Percentiles rank a stretch among this genome's conserved stretches.
phyloP scores from a whole-genome alignment of 2,888 invertebrate species.

The Drosophila meridionalis region DNA sequence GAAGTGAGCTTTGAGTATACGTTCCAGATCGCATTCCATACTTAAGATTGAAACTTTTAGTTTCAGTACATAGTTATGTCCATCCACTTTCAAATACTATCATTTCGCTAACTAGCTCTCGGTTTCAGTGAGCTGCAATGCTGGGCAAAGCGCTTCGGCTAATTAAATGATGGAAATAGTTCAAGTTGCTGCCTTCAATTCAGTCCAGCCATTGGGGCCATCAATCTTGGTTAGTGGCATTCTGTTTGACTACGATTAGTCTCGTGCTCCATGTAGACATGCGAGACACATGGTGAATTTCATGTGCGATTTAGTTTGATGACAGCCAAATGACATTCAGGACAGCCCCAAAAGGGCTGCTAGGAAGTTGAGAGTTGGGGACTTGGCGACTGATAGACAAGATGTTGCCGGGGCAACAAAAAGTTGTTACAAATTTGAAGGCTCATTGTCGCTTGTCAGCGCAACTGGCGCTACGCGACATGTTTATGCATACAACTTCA shows the following conservation, averaged over 20 bases:
- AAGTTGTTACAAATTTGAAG: slow-evolving; percentile 69
- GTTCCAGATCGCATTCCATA: not conserved
- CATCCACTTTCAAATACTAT: not conserved
- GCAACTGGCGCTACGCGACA: slow-evolving; percentile 74
- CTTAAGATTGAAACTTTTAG: not conserved
- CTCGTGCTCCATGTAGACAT: slow-evolving; percentile 13
- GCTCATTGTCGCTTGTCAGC: slow-evolving; percentile 77
- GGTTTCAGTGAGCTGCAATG: slow-evolving; percentile 16
- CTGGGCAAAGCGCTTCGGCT: slow-evolving; percentile 35
- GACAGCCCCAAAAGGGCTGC: slow-evolving; percentile 35
- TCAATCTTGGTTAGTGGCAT: slow-evolving; percentile 58
- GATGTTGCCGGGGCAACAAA: slow-evolving; percentile 59
- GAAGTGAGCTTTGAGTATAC: not conserved
- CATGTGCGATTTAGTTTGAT: slow-evolving; percentile 62
- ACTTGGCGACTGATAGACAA: slow-evolving; percentile 26
- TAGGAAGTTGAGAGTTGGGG: not conserved
- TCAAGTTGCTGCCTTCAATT: slow-evolving; percentile 15
- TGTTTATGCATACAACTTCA: slow-evolving; percentile 80
- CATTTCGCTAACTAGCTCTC: not conserved
- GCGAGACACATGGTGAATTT: slow-evolving; percentile 49
- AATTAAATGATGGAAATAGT: slow-evolving; percentile 43
- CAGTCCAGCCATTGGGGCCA: slow-evolving; percentile 19
- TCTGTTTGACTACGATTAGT: slow-evolving; percentile 30
- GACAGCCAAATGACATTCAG: slow-evolving; percentile 49
- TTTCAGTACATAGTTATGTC: not conserved